Conservation (phyloP, 2,113 vertebrate genomes). For the Phoenicopterus ruber region DNA sequence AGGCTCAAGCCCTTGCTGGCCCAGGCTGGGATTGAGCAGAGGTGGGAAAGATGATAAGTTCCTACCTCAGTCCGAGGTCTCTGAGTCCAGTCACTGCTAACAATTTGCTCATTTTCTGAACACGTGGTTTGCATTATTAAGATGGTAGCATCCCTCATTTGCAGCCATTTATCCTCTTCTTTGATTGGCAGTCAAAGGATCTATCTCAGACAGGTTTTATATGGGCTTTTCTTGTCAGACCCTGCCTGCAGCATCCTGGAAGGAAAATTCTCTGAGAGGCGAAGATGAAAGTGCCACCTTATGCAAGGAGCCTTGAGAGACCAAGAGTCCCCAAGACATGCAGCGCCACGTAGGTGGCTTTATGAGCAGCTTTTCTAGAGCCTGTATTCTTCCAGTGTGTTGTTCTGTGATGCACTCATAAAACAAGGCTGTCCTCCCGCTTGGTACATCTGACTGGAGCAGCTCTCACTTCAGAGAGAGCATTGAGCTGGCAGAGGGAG, state of each 20-base stretch:
- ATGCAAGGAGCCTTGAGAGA: not conserved
- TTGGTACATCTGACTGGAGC: not conserved
- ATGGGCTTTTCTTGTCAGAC: not conserved
- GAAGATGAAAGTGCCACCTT: not conserved
- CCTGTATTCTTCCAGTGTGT: not conserved
- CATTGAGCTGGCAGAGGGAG: not conserved
- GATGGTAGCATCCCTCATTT: not conserved
- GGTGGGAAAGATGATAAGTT: not conserved
- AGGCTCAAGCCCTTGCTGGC: not conserved
- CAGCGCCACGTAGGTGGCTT: not conserved
- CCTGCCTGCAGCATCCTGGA: not conserved
- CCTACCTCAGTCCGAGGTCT: not conserved
- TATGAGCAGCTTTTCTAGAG: not conserved
- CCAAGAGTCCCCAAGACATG: not conserved
- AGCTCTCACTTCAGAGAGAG: not conserved
- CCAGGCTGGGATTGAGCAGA: not conserved
- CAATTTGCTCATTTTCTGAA: not conserved
- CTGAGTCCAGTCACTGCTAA: not conserved
- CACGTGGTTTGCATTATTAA: not conserved
- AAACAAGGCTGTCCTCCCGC: not conserved
- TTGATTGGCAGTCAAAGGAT: not conserved
- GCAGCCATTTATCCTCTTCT: not conserved
- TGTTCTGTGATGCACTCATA: not conserved
- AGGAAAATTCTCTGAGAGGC: not conserved
- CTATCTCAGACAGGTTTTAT: not conserved